Conservation (phyloP, 2,888 invertebrate genomes). For the Leptopterna dolabrata region DNA sequence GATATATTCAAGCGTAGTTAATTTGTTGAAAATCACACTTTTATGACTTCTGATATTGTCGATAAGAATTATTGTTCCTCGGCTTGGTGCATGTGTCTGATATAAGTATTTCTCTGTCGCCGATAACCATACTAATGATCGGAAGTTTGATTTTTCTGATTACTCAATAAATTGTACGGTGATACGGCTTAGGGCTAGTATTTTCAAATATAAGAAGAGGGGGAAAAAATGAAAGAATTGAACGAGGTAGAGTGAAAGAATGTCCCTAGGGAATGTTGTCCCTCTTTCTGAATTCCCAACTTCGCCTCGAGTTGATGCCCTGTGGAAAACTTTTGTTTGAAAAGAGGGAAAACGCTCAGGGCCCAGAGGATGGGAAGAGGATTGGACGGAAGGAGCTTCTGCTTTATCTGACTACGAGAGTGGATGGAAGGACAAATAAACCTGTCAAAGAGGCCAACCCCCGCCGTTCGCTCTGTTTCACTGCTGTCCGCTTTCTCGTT, state of each 20-base stretch:
- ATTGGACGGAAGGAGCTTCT: constrained; percentile 37
- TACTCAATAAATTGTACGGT: too few species aligned
- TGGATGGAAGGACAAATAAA: constrained; percentile 33
- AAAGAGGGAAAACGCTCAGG: neutral
- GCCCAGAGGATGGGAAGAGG: neutral
- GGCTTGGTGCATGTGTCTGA: too few species aligned
- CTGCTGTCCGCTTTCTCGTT: neutral
- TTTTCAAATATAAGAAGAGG: too few species aligned
- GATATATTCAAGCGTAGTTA: too few species aligned
- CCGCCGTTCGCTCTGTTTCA: neutral
- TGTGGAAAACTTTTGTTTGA: neutral
- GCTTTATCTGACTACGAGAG: constrained; percentile 29
- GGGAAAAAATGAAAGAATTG: neutral
- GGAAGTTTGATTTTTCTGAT: too few species aligned
- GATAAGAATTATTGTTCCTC: too few species aligned
- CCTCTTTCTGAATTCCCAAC: neutral
- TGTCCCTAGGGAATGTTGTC: neutral
- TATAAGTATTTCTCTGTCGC: too few species aligned
- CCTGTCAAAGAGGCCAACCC: constrained; percentile 36
- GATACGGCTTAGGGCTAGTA: too few species aligned
- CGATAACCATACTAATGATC: too few species aligned
- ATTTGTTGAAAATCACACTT: too few species aligned
- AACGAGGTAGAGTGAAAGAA: neutral
- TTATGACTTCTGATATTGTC: too few species aligned
- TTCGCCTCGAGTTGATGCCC: neutral